Base-by-base conservation (phyloP, 2,113 vertebrate genomes). In the Tetrax tetrax region DNA sequence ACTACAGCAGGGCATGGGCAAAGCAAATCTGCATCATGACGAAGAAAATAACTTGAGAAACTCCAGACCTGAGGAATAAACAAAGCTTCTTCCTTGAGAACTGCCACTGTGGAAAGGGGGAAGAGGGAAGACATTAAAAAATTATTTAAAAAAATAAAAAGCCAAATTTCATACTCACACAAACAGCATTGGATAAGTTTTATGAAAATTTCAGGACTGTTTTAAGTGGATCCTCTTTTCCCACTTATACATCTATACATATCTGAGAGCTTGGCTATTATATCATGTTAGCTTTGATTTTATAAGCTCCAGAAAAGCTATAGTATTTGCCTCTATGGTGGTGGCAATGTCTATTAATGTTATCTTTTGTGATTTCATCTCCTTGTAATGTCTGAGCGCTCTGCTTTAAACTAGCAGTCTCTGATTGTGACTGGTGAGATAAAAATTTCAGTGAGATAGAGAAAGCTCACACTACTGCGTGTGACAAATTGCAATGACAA, bases 401-500 rank as follows among this genome's bases (percentile, higher is more conserved):
- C 76, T 60, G 94, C 93, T 95, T 81, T 94, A 95, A 93, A 86
- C 72, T 10, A 92, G 83, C 80, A 92, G 91, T 10, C 86, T 94
- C 87, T 91, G 95, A 95, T 96, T 95, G 83, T 96, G 90, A 83
- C 91, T 59, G 60, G 80, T 5, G 81, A 97, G 96, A 97, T 97
- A 96, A 96, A 90, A 96, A 92, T 95, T 94, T 61, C 95, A 28
- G 92, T 15, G 88, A 95, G 96, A 95, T 89, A 95, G 79, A 79
- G 92, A 85, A 70, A 85, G 60, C 91, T 93, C 63, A 66, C 6
- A 4, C 87, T 92, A 45, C 69, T 88, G 8, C 50, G 93, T 94
- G 95, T 97, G 95, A 97, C 97, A 96, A 97, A 97, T 96, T 84
- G 95, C 94, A 68, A 94, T 96, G 96, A 95, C 96, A 96, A 71